These are phyloP conservation scores for Sebastes ruberrimus DNA, from an alignment of 2,797 vertebrate genomes.

Conservation along the genomic window DNA sequence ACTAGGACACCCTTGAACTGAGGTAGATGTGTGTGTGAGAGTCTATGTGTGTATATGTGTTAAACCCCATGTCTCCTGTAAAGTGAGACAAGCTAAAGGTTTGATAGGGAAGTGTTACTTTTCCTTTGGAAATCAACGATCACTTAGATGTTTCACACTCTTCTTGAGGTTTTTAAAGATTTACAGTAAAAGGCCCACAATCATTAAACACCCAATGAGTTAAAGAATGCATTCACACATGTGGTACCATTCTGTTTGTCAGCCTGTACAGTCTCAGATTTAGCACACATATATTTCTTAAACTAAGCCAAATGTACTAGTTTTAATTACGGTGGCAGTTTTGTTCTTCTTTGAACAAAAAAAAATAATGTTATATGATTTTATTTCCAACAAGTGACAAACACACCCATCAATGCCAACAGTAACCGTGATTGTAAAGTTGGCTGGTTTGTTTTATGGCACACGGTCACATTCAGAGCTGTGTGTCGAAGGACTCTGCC, in stretches of 20 bases:
- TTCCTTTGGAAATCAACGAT: constrained; percentile 2
- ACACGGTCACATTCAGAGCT: constrained; percentile 57
- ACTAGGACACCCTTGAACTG: constrained; percentile 27
- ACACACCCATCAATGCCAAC: constrained; percentile 45
- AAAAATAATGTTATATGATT: constrained; percentile 9
- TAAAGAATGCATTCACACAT: constrained; percentile 9
- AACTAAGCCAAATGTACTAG: not conserved
- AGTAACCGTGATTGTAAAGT: constrained; percentile 62
- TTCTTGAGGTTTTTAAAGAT: constrained; percentile 7
- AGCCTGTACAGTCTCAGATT: constrained; percentile 8
- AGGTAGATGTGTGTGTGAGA: not conserved
- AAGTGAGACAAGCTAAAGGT: constrained; percentile 1
- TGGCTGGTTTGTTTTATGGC: constrained; percentile 46
- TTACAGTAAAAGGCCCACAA: not conserved
- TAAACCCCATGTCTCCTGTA: constrained; percentile 9
- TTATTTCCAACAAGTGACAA: constrained; percentile 48
- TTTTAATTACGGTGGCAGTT: no score
- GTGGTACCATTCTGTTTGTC: constrained; percentile 3
- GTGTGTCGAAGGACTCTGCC: constrained; percentile 49
- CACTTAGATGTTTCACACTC: not conserved
- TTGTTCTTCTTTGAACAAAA: constrained; percentile 13
- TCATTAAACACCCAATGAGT: constrained; percentile 1
- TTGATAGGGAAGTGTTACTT: not conserved
- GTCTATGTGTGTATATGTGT: constrained; percentile 3
- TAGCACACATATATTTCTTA: not conserved